phyloP scores from a whole-genome alignment of 2,113 vertebrate genomes.

The Pollimyrus isidori region DNA sequence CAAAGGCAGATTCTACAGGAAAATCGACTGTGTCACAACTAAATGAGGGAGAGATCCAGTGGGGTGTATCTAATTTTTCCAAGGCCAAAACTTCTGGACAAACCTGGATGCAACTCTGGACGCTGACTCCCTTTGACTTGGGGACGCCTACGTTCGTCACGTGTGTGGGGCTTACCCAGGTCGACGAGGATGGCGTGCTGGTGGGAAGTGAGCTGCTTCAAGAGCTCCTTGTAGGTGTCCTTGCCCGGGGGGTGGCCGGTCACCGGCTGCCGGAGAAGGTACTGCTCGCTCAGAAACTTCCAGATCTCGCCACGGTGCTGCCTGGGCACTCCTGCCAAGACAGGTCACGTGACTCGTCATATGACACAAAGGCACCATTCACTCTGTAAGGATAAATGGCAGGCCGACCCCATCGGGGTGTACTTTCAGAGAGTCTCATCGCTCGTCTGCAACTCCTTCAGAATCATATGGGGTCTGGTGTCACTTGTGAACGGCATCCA shows the following conservation, averaged over 20 bases:
- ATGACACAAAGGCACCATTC: not conserved
- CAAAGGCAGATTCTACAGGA: not conserved
- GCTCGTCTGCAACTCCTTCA: not conserved
- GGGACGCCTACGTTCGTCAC: not conserved
- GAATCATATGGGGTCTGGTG: not conserved
- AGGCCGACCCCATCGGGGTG: not conserved
- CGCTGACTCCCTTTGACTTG: not conserved
- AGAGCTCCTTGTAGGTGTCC: constrained; percentile 82
- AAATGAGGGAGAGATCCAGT: not conserved
- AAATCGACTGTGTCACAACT: not conserved
- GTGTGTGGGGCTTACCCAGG: constrained; percentile 65
- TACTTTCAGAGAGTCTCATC: not conserved
- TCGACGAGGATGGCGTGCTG: constrained; percentile 98
- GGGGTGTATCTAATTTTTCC: not conserved
- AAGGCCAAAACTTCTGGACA: not conserved
- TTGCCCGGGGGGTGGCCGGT: constrained; percentile 67
- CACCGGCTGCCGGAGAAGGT: constrained; percentile 73
- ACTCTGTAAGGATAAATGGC: not conserved
- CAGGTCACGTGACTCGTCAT: not conserved
- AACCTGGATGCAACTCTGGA: not conserved
- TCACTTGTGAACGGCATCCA: not conserved
- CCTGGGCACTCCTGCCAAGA: constrained; percentile 76
- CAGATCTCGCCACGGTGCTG: constrained; percentile 93
- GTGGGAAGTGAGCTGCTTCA: constrained; percentile 90
- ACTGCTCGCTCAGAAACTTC: constrained; percentile 90